Conservation (phyloP, 1,140 invertebrate species). For the Drosophila burlai region DNA sequence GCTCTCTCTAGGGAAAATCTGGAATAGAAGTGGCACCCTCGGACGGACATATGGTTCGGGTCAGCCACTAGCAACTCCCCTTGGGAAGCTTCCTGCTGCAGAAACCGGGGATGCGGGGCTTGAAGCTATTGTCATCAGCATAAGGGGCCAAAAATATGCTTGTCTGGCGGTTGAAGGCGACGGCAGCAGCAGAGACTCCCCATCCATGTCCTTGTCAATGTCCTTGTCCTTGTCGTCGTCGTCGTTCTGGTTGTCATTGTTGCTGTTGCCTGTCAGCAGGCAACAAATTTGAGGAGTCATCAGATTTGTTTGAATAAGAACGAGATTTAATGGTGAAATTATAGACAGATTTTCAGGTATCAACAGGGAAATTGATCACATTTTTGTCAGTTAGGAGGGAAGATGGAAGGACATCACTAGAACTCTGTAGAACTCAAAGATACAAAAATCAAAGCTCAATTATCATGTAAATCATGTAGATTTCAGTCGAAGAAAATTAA, state of each 20-base stretch:
- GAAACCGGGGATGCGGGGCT: neutral
- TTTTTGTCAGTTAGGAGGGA: neutral
- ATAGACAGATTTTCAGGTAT: neutral
- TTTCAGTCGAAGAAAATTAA: too few species aligned
- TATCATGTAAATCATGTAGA: too few species aligned
- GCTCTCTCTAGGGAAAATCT: slow-evolving; percentile 31
- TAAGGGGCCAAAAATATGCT: slow-evolving; percentile 45
- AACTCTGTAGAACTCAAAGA: neutral
- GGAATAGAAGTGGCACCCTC: neutral
- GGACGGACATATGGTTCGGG: slow-evolving; percentile 1
- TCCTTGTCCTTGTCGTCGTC: slow-evolving; percentile 43
- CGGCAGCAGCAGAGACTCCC: slow-evolving; percentile 4
- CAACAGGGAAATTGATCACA: neutral
- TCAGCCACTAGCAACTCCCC: slow-evolving; percentile 1
- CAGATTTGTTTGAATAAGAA: neutral
- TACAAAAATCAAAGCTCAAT: neutral
- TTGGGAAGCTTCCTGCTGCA: slow-evolving; percentile 24
- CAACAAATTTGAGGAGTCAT: slow-evolving; percentile 14
- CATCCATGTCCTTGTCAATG: slow-evolving; percentile 31
- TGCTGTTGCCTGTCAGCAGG: slow-evolving; percentile 9
- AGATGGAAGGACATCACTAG: neutral
- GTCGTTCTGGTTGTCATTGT: slow-evolving; percentile 34
- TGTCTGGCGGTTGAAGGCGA: slow-evolving; percentile 25
- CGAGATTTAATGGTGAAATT: neutral
- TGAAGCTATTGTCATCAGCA: slow-evolving; percentile 54